Evolutionary conservation across 2,113 vertebrate species (phyloP).

Genomic region (Empidonax traillii): DNA sequence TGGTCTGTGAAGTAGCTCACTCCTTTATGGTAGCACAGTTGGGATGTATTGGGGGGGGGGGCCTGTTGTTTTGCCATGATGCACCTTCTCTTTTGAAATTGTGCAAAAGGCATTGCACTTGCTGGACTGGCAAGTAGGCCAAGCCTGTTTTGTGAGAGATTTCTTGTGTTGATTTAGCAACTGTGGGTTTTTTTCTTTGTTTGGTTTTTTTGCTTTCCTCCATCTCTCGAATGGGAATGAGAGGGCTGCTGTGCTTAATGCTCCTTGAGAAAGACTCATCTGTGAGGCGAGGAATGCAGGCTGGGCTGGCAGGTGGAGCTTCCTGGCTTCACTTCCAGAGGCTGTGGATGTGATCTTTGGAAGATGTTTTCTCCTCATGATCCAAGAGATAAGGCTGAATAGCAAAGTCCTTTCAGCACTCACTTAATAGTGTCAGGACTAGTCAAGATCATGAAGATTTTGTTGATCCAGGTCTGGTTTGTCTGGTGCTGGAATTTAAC

Average conservation of each 20-base stretch:
- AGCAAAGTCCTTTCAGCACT: background rate
- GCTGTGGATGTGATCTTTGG: background rate
- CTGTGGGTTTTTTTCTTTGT: background rate
- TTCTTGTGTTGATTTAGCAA: background rate
- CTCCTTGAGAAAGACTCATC: background rate
- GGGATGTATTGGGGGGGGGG: accelerated
- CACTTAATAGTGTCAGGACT: background rate
- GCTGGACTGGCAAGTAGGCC: background rate
- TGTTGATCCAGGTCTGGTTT: background rate
- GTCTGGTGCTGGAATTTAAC: background rate
- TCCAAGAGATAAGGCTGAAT: background rate
- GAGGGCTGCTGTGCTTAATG: background rate
- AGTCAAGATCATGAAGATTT: background rate
- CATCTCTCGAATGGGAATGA: background rate
- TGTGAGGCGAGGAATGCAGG: background rate
- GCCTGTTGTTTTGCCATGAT: background rate
- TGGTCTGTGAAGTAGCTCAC: accelerated
- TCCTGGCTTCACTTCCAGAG: background rate
- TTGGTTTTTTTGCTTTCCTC: background rate
- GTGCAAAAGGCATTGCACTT: background rate
- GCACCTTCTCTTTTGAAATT: background rate
- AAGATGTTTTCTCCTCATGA: background rate
- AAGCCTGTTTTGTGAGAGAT: background rate
- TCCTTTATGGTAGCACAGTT: background rate
- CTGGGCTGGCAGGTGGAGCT: background rate